A percentile compares a stretch with the other conserved stretches of the same genome.
These are phyloP conservation scores for Epinotia brunnichana DNA, from an alignment of 2,888 invertebrate species.

Conservation along the genomic window DNA sequence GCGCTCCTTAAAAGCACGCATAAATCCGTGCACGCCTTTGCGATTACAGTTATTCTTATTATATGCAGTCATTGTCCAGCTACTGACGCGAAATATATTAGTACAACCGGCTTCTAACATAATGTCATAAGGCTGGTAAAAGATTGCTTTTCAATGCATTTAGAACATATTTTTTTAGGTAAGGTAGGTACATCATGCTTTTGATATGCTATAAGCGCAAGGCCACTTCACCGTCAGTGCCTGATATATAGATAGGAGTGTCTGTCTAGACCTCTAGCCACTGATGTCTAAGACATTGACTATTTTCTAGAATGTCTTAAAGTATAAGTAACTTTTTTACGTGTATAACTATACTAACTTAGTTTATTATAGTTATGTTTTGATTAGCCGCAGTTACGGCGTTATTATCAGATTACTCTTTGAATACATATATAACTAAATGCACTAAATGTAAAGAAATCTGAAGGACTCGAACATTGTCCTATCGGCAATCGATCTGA, in stretches of 20 bases:
- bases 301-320: background rate
- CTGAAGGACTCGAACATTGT: too few relatives aligned
- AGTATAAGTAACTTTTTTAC: background rate
- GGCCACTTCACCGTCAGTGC: background rate
- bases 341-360: background rate
- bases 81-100: background rate
- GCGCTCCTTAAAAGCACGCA: conserved; percentile 44
- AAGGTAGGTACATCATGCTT: background rate
- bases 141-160: background rate
- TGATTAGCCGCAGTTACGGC: background rate
- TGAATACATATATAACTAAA: too few relatives aligned
- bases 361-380: background rate
- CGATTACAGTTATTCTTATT: conserved; percentile 8
- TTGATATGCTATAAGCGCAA: background rate
- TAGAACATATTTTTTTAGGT: background rate
- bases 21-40: conserved; percentile 36
- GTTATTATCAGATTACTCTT: background rate
- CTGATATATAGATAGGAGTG: background rate
- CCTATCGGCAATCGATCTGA: background rate
- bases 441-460: too few relatives aligned
- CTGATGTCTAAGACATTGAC: background rate
- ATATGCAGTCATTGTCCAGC: background rate
- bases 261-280: too few relatives aligned
- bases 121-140: background rate
- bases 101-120: background rate